Conservation (phyloP, 2,113 vertebrate genomes). For the Perca fluviatilis region DNA sequence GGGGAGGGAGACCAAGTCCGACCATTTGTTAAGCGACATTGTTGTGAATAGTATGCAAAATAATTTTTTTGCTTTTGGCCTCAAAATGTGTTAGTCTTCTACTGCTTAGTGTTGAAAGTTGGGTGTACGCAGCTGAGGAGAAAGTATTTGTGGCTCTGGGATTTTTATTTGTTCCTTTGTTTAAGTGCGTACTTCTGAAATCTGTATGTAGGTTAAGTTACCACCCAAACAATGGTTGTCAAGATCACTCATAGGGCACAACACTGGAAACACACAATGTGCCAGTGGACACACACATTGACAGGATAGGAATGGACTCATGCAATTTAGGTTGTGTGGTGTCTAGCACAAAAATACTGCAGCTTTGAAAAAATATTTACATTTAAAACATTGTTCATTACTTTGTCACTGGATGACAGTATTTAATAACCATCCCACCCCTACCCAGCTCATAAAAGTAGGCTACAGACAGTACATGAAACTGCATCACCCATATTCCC, state of each 20-base stretch:
- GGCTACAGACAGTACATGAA: neutral
- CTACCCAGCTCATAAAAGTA: neutral
- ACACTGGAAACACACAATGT: neutral
- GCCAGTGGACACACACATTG: neutral
- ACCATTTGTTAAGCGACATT: neutral
- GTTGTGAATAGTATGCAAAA: neutral
- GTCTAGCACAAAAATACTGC: neutral
- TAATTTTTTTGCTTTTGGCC: neutral
- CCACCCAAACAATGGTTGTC: neutral
- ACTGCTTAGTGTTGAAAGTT: neutral
- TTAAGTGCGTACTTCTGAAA: neutral
- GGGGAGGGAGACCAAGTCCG: neutral
- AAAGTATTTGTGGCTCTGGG: neutral
- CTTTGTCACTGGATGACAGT: neutral
- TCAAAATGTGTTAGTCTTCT: neutral
- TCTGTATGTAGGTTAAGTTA: neutral
- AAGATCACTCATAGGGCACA: neutral
- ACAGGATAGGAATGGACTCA: too few species aligned
- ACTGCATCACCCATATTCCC: neutral
- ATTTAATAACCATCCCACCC: neutral
- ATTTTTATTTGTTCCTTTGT: neutral
- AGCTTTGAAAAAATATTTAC: neutral
- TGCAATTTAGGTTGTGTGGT: neutral
- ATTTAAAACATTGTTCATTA: neutral
- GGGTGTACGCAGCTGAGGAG: neutral